phyloP scores from a whole-genome alignment of 2,888 invertebrate species.

The Amiota minor region DNA sequence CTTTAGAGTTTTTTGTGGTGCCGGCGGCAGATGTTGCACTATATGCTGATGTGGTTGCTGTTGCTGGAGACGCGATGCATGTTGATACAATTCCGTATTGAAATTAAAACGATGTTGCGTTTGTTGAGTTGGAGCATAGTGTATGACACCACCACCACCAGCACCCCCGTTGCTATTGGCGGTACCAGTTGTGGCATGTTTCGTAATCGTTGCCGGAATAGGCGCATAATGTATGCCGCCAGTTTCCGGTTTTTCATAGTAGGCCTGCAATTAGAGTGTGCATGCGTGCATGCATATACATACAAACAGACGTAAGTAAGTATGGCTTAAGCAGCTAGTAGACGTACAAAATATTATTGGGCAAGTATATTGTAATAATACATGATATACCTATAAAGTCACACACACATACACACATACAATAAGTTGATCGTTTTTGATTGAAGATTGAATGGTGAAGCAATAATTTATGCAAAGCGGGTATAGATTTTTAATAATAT shows the following conservation, averaged over 20 bases:
- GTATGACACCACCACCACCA: conserved; percentile 2
- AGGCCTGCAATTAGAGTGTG: conserved; percentile 42
- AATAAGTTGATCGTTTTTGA: too few species aligned
- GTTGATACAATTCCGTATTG: conserved; percentile 40
- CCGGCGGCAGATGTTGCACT: conserved; percentile 32
- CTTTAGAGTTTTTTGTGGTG: conserved; percentile 31
- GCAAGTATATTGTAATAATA: too few species aligned
- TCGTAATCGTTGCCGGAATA: conserved; percentile 43
- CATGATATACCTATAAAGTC: too few species aligned
- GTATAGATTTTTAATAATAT: too few species aligned
- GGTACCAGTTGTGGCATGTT: conserved; percentile 33
- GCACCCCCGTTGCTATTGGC: conserved; percentile 7
- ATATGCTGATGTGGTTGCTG: conserved; percentile 43
- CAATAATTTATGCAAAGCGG: too few species aligned
- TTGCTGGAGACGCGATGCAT: conserved; percentile 41
- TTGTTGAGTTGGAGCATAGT: conserved; percentile 16
- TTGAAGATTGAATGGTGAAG: too few species aligned
- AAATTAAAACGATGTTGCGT: conserved; percentile 52
- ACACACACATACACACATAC: too few species aligned
- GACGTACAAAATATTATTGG: background rate
- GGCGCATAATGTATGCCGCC: conserved; percentile 50
- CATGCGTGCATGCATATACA: background rate
- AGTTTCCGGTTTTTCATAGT: conserved; percentile 46
- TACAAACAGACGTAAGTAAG: background rate
- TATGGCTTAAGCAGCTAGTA: background rate